phyloP scores from a whole-genome alignment of 2,113 vertebrate species.

The Siniperca knerii region DNA sequence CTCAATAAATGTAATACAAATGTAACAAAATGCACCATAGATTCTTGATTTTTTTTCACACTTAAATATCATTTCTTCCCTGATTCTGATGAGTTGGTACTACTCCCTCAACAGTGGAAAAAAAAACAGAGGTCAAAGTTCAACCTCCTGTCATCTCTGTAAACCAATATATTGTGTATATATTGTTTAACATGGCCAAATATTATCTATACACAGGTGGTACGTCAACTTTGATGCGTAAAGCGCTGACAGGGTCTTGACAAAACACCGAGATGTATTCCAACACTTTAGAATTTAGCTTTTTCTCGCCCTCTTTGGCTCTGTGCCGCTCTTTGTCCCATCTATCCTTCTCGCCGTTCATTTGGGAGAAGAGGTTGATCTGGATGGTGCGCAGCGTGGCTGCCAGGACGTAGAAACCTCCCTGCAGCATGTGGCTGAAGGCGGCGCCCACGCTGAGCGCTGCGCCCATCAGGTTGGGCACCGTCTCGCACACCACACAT shows the following conservation, averaged over 20 bases:
- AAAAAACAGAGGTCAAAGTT: constrained; percentile 55
- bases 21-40: constrained; percentile 76
- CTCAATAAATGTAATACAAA: constrained; percentile 64
- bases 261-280: constrained; percentile 82
- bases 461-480: constrained; percentile 73
- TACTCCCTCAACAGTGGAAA: constrained; percentile 31
- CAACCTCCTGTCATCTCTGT: constrained; percentile 43
- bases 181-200: not conserved
- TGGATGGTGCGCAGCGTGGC: constrained; percentile 78
- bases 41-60: constrained; percentile 7
- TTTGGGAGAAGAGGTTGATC: constrained; percentile 74
- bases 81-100: constrained; percentile 15
- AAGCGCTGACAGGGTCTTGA: constrained; percentile 80
- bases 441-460: constrained; percentile 71
- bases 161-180: constrained; percentile 9
- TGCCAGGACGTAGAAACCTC: constrained; percentile 69
- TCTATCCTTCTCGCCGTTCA: constrained; percentile 75
- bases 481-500: constrained; percentile 75
- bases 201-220: constrained; percentile 80
- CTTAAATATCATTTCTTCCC: constrained; percentile 11
- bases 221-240: constrained; percentile 81
- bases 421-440: constrained; percentile 76
- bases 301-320: constrained; percentile 71
- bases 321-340: constrained; percentile 77
- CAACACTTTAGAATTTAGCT: constrained; percentile 72